phyloP scores from a whole-genome alignment of 2,113 vertebrate species.

The Brachypodius melanocephalos region DNA sequence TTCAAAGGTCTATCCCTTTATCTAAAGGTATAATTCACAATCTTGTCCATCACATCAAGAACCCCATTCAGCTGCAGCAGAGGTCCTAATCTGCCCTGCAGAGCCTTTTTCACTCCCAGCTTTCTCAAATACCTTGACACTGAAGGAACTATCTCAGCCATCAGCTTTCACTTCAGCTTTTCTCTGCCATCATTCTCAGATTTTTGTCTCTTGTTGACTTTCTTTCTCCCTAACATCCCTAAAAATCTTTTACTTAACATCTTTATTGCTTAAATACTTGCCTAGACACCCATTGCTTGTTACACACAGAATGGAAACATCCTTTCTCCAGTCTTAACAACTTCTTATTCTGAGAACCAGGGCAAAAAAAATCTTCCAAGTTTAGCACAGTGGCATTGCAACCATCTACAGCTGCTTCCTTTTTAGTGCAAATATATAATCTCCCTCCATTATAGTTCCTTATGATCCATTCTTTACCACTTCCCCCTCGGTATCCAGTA shows the following conservation, averaged over 20 bases:
- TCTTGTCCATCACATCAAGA: background rate
- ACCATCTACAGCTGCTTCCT: background rate
- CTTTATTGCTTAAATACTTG: background rate
- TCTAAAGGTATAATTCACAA: background rate
- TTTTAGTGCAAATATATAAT: background rate
- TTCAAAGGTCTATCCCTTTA: background rate
- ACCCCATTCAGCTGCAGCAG: background rate
- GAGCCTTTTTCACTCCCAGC: background rate
- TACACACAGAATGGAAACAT: background rate
- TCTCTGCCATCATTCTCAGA: background rate
- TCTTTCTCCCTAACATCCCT: background rate
- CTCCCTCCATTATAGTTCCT: background rate
- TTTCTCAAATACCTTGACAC: background rate
- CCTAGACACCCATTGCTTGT: background rate
- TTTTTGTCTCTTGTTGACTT: background rate
- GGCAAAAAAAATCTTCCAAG: background rate
- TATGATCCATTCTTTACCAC: background rate
- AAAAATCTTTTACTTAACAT: background rate
- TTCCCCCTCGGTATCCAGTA: background rate
- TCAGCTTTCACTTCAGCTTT: background rate
- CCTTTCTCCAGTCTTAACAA: background rate
- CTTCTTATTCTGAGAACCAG: background rate
- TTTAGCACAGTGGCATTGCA: background rate
- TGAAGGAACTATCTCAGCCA: background rate
- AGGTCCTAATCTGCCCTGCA: background rate